Conservation (phyloP, 2,113 vertebrate genomes). For the Sylvilagus bachmani region DNA sequence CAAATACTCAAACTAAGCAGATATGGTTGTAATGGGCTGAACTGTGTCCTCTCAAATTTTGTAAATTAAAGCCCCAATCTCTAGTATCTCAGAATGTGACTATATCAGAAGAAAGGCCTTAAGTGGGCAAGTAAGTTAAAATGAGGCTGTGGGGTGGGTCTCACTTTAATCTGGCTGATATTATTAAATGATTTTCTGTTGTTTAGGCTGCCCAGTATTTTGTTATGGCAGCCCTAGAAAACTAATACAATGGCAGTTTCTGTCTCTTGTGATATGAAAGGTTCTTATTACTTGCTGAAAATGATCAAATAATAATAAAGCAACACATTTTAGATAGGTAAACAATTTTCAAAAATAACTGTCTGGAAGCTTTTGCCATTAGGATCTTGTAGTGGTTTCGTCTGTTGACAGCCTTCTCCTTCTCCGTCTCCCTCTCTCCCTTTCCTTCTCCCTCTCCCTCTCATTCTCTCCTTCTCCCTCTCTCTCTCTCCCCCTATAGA, state of each 20-base stretch:
- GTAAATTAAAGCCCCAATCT: neutral
- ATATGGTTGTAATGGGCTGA: neutral
- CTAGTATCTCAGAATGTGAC: neutral
- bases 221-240: neutral
- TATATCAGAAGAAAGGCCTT: neutral
- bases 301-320: constrained; percentile 1
- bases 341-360: constrained; percentile 12
- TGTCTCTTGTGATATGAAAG: neutral
- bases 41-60: neutral
- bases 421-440: neutral
- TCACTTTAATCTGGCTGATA: neutral
- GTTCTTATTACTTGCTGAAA: neutral
- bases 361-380: neutral
- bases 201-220: neutral
- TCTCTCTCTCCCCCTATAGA: neutral
- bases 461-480: neutral
- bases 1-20: neutral
- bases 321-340: neutral
- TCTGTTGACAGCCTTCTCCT: neutral
- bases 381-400: neutral
- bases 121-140: neutral
- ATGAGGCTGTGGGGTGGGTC: neutral
- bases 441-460: too few species aligned
- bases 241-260: neutral
- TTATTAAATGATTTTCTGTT: neutral